Evolutionary conservation across 2,797 vertebrate genomes (phyloP), one percentile per base, ranked within the genome.

Genomic region (Falco peregrinus): DNA sequence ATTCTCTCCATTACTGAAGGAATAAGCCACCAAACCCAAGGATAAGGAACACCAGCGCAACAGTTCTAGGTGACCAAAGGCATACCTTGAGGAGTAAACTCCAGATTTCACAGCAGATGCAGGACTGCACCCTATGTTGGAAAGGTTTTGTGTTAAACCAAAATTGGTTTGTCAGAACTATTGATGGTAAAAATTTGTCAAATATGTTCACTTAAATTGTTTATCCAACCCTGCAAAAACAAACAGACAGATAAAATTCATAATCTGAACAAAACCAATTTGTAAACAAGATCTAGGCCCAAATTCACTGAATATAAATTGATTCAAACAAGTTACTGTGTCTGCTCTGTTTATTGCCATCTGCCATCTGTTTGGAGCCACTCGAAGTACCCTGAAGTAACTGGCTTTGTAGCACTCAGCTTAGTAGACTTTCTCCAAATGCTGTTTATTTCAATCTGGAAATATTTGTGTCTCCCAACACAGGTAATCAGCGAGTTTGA

Each of bases 401-500:
- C 22, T 31, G 48, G 18, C 33, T 89, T 71, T 82, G 76, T 56
- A 80, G 29, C 24, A 2, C 73, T 80, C 57, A n/a, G 19, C 6
- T 69, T 60, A 21, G 61, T 85, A 68, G 69, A 26, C 53, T 41
- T 82, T 92, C 60, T 90, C 65, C 73, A 81, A 84, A 16, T 63
- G 13, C 70, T 33, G 67, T 93, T 96, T 96, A 92, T 95, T 95
- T 98, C 96, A 97, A 84, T 95, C 80, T 97, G 97, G 94, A 95
- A 97, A 97, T 60, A 22, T 97, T 97, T 97, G 43, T 98, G 90
- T 98, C 96, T 98, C 95, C 89, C 96, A 97, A 97, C 97, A 92
- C 98, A 99, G 99, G 99, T 99, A 95, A 99, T 99, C 98, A 99
- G 99, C 89, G 99, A 99, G 97, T 99, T 99, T 93, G 99, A 99